These are phyloP conservation scores for Vombatus ursinus DNA, from an alignment of 2,113 vertebrate species.

Conservation along the genomic window DNA sequence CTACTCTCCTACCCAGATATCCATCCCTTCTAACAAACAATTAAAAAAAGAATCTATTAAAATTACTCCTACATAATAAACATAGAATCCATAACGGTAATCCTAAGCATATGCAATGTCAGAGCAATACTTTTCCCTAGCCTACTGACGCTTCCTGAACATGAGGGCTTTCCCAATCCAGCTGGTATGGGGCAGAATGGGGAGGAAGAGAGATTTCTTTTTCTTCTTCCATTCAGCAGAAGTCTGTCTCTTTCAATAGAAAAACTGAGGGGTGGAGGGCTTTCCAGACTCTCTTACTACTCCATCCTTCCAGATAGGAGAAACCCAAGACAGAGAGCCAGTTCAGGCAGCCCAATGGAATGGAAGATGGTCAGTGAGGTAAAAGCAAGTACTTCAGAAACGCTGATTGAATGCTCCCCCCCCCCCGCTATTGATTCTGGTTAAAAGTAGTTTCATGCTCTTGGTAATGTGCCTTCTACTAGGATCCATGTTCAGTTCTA, in stretches of 20 bases:
- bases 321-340: not conserved
- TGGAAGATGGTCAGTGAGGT: not conserved
- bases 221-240: not conserved
- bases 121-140: not conserved
- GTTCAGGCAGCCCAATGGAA: not conserved
- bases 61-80: not conserved
- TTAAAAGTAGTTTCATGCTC: not conserved
- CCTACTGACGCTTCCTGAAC: too few relatives aligned
- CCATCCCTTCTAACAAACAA: not conserved
- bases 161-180: too few relatives aligned
- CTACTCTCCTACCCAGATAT: too few relatives aligned
- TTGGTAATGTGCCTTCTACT: not conserved
- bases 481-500: not conserved
- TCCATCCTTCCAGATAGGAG: not conserved
- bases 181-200: too few relatives aligned
- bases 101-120: not conserved
- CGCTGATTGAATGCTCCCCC: not conserved
- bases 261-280: not conserved
- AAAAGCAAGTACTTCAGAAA: not conserved
- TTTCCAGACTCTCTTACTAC: not conserved
- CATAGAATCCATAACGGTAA: not conserved
- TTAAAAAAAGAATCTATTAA: not conserved
- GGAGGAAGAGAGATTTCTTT: not conserved
- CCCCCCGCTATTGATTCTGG: not conserved
- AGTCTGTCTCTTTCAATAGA: not conserved